Percentiles rank a stretch among this genome's conserved stretches.
phyloP scores from a whole-genome alignment of 2,888 invertebrate genomes.

The Polyommatus iphigenia region DNA sequence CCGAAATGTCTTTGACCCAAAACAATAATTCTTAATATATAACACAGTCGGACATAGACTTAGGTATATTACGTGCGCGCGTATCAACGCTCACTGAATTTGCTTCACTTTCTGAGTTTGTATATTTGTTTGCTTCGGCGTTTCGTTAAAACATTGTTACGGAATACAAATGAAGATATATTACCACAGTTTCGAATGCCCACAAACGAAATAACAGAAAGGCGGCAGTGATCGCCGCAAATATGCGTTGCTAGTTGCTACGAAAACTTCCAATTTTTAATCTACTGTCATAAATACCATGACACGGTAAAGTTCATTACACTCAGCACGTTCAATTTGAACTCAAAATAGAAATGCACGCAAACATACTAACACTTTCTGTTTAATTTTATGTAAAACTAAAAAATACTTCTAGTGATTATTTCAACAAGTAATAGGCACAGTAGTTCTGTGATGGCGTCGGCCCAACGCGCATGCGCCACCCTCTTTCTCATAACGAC shows the following conservation, averaged over 20 bases:
- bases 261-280: constrained; percentile 67
- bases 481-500: constrained; percentile 66
- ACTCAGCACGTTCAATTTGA: not conserved
- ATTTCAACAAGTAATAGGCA: constrained; percentile 61
- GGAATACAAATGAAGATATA: constrained; percentile 52
- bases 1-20: constrained; percentile 74
- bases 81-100: constrained; percentile 62
- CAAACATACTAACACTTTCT: constrained; percentile 54
- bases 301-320: constrained; percentile 20
- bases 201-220: constrained; percentile 59
- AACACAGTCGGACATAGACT: constrained; percentile 48
- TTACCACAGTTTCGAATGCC: constrained; percentile 63
- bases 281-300: constrained; percentile 55
- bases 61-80: constrained; percentile 63
- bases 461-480: constrained; percentile 81
- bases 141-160: constrained; percentile 37
- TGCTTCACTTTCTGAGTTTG: constrained; percentile 54
- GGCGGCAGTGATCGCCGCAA: constrained; percentile 68
- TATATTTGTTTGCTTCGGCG: constrained; percentile 22
- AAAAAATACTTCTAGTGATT: constrained; percentile 60
- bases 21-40: constrained; percentile 73
- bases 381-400: constrained; percentile 60
- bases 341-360: constrained; percentile 57
- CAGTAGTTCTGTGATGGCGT: constrained; percentile 79
- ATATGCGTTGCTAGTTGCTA: constrained; percentile 70